Percentiles rank a stretch among this genome's conserved stretches.
Evolutionary conservation across 2,888 invertebrate species (phyloP).

Genomic region (Magallana nippona): DNA sequence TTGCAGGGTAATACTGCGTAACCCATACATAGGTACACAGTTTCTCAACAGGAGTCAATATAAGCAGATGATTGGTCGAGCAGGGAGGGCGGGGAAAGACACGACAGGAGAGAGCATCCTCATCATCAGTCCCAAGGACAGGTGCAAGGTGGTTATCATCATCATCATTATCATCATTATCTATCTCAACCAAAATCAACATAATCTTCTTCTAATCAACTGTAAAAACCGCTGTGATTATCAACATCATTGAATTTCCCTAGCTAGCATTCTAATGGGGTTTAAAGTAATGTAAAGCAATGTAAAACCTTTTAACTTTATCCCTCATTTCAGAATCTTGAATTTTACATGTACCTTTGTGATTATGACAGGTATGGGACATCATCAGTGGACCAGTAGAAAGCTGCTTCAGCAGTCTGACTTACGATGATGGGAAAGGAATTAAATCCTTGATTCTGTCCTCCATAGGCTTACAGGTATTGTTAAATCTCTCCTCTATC

Average conservation of each 20-base stretch:
- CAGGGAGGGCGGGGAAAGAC: constrained; percentile 93
- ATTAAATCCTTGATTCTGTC: constrained; percentile 74
- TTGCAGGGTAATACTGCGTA: constrained; percentile 87
- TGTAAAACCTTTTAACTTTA: too few relatives aligned
- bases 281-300: too few relatives aligned
- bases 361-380: constrained; percentile 66
- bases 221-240: too few relatives aligned
- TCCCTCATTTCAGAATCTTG: too few relatives aligned
- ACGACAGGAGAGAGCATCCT: constrained; percentile 92
- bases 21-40: constrained; percentile 89
- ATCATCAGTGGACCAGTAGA: constrained; percentile 83
- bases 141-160: constrained; percentile 68
- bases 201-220: too few relatives aligned
- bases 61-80: constrained; percentile 97
- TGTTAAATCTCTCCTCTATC: too few relatives aligned
- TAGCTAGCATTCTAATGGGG: too few relatives aligned
- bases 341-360: too few relatives aligned
- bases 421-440: constrained; percentile 83
- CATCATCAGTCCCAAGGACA: constrained; percentile 85
- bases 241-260: too few relatives aligned
- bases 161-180: not conserved
- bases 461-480: constrained; percentile 77
- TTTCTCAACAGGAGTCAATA: constrained; percentile 90
- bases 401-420: constrained; percentile 86
- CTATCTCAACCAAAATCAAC: too few relatives aligned